Conservation (phyloP, 2,113 vertebrate genomes). For the Gadus macrocephalus region DNA sequence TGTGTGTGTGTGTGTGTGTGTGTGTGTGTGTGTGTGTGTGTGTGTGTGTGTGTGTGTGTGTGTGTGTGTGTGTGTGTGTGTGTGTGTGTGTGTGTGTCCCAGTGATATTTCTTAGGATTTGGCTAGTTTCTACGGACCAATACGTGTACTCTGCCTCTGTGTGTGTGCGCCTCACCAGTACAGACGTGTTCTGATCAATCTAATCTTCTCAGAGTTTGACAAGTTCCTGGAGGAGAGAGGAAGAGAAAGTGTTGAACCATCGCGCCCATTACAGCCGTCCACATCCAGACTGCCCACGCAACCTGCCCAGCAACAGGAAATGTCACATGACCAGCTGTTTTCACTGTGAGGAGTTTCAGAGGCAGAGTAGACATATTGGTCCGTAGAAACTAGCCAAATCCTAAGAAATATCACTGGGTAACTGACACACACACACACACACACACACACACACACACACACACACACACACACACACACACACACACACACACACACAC, state of each 20-base stretch:
- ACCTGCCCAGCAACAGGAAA: slow-evolving; percentile 47
- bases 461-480: too few relatives aligned
- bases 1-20: too few relatives aligned
- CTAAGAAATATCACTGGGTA: too few relatives aligned
- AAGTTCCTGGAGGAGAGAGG: slow-evolving; percentile 68
- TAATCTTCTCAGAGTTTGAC: slow-evolving; percentile 62
- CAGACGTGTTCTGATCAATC: not conserved
- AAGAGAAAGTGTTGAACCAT: slow-evolving; percentile 23
- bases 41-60: too few relatives aligned
- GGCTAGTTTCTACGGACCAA: too few relatives aligned
- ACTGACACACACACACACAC: not conserved
- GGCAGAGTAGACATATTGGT: slow-evolving; percentile 4
- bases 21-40: too few relatives aligned
- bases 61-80: too few relatives aligned
- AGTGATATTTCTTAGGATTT: too few relatives aligned
- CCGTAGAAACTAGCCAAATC: not conserved
- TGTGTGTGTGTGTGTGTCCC: too few relatives aligned
- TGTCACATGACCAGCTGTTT: slow-evolving; percentile 68
- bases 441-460: too few relatives aligned
- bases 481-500: too few relatives aligned
- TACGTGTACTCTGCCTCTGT: too few relatives aligned
- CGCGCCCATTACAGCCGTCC: slow-evolving; percentile 12
- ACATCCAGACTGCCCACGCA: slow-evolving; percentile 35
- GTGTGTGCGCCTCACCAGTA: not conserved
- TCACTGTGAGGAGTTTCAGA: slow-evolving; percentile 52